These are phyloP conservation scores for Palloptera scutellata DNA, from an alignment of 2,888 invertebrate genomes.

Conservation along the genomic window DNA sequence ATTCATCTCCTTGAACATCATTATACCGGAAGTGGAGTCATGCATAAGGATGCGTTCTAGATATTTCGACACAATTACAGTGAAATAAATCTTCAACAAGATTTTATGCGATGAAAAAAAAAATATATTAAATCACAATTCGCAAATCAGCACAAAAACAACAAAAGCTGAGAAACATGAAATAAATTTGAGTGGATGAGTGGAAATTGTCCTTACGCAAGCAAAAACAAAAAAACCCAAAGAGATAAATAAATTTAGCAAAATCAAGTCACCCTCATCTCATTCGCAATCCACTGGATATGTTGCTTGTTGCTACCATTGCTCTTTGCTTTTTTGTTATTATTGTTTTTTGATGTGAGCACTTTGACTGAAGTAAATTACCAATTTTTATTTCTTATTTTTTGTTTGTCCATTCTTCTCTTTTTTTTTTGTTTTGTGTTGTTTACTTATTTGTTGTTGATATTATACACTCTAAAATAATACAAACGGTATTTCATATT, in stretches of 20 bases:
- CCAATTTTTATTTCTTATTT: constrained; percentile 3
- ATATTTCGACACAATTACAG: constrained; percentile 29
- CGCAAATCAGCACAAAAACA: constrained; percentile 8
- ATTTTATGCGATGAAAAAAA: neutral
- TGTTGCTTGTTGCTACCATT: neutral
- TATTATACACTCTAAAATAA: no score
- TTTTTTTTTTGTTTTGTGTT: no score
- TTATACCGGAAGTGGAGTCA: constrained; percentile 21
- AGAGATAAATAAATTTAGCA: no score
- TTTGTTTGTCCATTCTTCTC: no score
- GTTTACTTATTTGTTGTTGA: no score
- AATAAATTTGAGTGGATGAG: no score
- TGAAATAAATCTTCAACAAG: constrained; percentile 27
- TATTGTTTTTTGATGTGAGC: constrained; percentile 14
- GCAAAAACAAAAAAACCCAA: no score
- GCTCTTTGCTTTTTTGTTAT: neutral
- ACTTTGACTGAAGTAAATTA: constrained; percentile 18
- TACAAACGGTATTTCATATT: no score
- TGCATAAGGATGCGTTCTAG: neutral
- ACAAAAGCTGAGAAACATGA: neutral
- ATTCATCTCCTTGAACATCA: neutral
- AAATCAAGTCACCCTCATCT: no score
- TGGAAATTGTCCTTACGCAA: neutral
- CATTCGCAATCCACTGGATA: constrained; percentile 3
- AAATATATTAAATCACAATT: neutral